Evolutionary conservation across 1,140 invertebrate genomes (phyloP), one percentile per base, ranked within the genome.

Genomic region (Venustaconcha ellipsiformis): DNA sequence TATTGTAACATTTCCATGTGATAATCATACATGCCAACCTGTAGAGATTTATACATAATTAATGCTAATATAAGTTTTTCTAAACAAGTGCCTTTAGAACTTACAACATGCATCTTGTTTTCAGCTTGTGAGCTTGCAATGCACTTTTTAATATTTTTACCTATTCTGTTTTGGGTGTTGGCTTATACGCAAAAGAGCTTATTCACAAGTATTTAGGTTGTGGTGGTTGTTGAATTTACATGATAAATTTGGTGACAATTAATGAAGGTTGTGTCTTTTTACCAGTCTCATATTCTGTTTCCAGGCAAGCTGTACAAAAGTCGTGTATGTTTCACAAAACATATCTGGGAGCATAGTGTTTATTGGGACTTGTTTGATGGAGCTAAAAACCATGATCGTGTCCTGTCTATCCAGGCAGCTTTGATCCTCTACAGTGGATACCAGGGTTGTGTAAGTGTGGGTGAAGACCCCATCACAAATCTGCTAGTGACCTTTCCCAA

Each of bases 251-350:
- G 26, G 14, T 14, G 18, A 30, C n/a, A 23, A 58, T 4, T 63
- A 17, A 17, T 72, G 17, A 4, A 18, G 13, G 37, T 26, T 63
- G 6, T 20, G 26, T 30, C 30, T 18, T 0, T 73, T 60, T 67
- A 17, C 0, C 37, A 26, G 70, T 75, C 65, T 18, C 69, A 65
- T 62, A 14, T 60, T 66, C 74, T 69, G 73, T 57, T 82, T 86
- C 5, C 78, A 88, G 87, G 86, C 20, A 88, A 88, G 66, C 81
- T 88, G 64, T 88, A 88, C 82, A 87, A 88, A 71, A 88, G 86
- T 68, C 83, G 80, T 68, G 87, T 88, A 0, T 88, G 87, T 64
- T 88, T 87, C 63, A 86, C 84, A 56, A 88, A 88, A 67, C 87
- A 88, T 57, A 75, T 88, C 17, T 88, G 87, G 87, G 87, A 88